Conservation (phyloP, 2,113 vertebrate species). For the Rhombomys opimus region DNA sequence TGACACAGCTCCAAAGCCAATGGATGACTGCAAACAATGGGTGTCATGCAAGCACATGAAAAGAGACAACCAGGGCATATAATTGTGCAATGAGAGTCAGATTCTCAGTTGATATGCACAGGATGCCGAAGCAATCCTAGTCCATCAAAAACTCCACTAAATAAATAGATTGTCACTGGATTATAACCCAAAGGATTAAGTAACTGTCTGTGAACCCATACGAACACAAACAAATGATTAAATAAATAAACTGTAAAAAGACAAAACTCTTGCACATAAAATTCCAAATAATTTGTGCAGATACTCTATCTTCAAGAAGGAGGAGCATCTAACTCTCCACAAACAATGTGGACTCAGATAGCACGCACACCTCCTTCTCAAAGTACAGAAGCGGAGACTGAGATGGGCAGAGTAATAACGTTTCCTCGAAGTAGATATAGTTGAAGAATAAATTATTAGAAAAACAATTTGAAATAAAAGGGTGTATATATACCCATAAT, state of each 20-base stretch:
- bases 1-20: not conserved
- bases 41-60: accelerated
- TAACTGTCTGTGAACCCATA: slow-evolving; percentile 29
- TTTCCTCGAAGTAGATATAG: not conserved
- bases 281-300: slow-evolving; percentile 1
- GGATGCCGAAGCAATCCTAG: slow-evolving; percentile 21
- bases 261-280: slow-evolving; percentile 32
- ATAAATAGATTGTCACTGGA: slow-evolving; percentile 27
- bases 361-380: not conserved
- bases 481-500: not conserved
- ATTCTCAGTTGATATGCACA: not conserved
- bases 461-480: slow-evolving; percentile 30
- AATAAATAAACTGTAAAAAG: slow-evolving; percentile 48
- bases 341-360: not conserved
- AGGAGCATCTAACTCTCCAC: accelerated
- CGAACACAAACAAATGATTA: not conserved
- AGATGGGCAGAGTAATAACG: accelerated
- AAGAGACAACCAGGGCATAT: not conserved
- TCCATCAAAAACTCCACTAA: slow-evolving; percentile 51
- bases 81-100: not conserved
- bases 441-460: slow-evolving; percentile 34
- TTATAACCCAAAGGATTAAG: slow-evolving; percentile 40
- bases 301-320: not conserved
- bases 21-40: not conserved
- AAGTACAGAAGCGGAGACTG: not conserved